These are phyloP conservation scores for Heteromurus nitidus DNA, from an alignment of 2,888 invertebrate species.

Conservation along the genomic window DNA sequence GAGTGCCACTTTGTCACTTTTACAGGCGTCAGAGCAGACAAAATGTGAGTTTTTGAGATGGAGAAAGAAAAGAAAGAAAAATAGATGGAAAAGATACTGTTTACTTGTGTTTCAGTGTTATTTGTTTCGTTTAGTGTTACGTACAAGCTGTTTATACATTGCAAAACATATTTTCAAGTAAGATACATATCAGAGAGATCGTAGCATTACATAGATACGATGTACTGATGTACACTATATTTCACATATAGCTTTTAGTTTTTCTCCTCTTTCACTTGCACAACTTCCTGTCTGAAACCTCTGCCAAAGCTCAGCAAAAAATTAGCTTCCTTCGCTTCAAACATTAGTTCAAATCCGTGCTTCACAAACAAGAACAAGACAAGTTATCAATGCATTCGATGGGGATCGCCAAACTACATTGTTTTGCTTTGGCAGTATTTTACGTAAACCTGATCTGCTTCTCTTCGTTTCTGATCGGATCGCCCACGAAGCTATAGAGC, in stretches of 20 bases:
- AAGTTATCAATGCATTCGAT: background rate
- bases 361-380: background rate
- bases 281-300: slow-evolving; percentile 51
- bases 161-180: background rate
- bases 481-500: slow-evolving; percentile 30
- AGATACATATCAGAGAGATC: background rate
- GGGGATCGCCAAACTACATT: slow-evolving; percentile 25
- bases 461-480: background rate
- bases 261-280: too few species aligned
- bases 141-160: background rate
- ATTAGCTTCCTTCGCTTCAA: background rate
- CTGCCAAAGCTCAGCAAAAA: slow-evolving; percentile 38
- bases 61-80: slow-evolving; percentile 33
- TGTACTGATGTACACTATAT: background rate
- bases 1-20: slow-evolving; percentile 52
- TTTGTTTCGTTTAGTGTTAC: slow-evolving; percentile 19
- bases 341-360: slow-evolving; percentile 3
- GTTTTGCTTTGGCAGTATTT: slow-evolving; percentile 36
- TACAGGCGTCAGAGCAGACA: slow-evolving; percentile 42
- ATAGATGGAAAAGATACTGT: slow-evolving; percentile 25
- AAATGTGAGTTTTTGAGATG: slow-evolving; percentile 33
- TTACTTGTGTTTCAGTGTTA: slow-evolving; percentile 6
- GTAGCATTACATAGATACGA: too few species aligned
- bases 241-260: too few species aligned
- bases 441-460: slow-evolving; percentile 40